Percentiles rank a stretch among this genome's conserved stretches.
Conservation (phyloP, 2,888 invertebrate species). For the Ischnus inquisitorius region DNA sequence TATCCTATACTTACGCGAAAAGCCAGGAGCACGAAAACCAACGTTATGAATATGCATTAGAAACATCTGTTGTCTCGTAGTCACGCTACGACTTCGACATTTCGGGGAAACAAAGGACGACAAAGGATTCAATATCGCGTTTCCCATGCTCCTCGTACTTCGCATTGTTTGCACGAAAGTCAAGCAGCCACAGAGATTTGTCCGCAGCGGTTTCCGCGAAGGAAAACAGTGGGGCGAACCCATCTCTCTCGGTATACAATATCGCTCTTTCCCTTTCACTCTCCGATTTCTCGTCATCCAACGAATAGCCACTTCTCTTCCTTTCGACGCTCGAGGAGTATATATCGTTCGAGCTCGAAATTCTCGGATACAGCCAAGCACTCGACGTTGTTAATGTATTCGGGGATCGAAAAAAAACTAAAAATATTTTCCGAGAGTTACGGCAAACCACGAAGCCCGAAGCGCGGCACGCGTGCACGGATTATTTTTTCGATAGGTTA, state of each 20-base stretch:
- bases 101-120: constrained; percentile 74
- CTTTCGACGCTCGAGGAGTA: background rate
- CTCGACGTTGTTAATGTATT: no score
- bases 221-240: constrained; percentile 20
- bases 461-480: background rate
- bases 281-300: background rate
- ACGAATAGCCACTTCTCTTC: background rate
- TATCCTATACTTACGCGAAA: background rate
- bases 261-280: constrained; percentile 23
- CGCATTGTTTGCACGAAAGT: constrained; percentile 24
- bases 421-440: no score
- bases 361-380: constrained; percentile 7
- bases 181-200: constrained; percentile 37
- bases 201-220: constrained; percentile 25
- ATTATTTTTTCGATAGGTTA: background rate
- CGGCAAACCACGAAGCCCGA: no score
- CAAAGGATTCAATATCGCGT: constrained; percentile 76
- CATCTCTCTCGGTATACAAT: background rate
- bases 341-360: constrained; percentile 9
- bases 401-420: no score
- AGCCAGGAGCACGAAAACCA: constrained; percentile 28
- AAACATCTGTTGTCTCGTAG: constrained; percentile 80
- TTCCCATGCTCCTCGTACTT: constrained; percentile 27
- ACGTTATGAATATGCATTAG: constrained; percentile 81
- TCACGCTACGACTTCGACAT: constrained; percentile 50